phyloP scores from a whole-genome alignment of 2,888 invertebrate species.

The Trichacis sp. region DNA sequence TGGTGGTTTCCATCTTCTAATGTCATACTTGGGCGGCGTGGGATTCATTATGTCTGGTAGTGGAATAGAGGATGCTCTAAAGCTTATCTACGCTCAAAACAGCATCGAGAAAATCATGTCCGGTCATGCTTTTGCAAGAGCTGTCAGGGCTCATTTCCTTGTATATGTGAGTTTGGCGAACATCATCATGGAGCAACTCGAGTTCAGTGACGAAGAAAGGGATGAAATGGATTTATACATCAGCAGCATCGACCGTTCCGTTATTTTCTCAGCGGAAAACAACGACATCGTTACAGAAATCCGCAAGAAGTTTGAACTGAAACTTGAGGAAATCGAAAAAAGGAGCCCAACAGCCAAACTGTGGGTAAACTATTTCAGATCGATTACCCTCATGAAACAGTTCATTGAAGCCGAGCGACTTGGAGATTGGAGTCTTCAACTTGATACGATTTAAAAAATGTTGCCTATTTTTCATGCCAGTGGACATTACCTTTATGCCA shows the following conservation, averaged over 20 bases:
- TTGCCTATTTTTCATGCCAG: slow-evolving; percentile 50
- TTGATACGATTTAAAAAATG: slow-evolving; percentile 44
- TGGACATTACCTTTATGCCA: slow-evolving; percentile 43
- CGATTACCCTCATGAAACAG: slow-evolving; percentile 28
- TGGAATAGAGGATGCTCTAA: background rate
- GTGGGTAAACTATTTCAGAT: slow-evolving; percentile 40
- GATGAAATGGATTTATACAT: background rate
- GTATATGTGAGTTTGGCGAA: slow-evolving; percentile 29
- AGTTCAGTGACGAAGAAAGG: background rate
- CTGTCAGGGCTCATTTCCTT: slow-evolving; percentile 41
- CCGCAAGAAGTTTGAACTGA: background rate
- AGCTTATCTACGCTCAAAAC: slow-evolving; percentile 32
- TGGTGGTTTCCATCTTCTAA: background rate
- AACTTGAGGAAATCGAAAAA: slow-evolving; percentile 8
- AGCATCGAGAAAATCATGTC: slow-evolving; percentile 42
- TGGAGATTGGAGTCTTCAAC: slow-evolving; percentile 46
- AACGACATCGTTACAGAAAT: background rate
- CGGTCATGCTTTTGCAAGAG: slow-evolving; percentile 37
- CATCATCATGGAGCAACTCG: slow-evolving; percentile 21
- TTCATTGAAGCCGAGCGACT: slow-evolving; percentile 47
- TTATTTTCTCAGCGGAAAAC: background rate
- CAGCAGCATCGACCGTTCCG: background rate
- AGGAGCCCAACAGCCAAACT: slow-evolving; percentile 17
- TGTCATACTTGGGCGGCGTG: background rate
- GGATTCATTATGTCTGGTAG: slow-evolving; percentile 2